Percentiles rank a stretch among this genome's conserved stretches.
These are phyloP conservation scores for Cathartes aura DNA, from an alignment of 2,113 vertebrate genomes.

Conservation along the genomic window DNA sequence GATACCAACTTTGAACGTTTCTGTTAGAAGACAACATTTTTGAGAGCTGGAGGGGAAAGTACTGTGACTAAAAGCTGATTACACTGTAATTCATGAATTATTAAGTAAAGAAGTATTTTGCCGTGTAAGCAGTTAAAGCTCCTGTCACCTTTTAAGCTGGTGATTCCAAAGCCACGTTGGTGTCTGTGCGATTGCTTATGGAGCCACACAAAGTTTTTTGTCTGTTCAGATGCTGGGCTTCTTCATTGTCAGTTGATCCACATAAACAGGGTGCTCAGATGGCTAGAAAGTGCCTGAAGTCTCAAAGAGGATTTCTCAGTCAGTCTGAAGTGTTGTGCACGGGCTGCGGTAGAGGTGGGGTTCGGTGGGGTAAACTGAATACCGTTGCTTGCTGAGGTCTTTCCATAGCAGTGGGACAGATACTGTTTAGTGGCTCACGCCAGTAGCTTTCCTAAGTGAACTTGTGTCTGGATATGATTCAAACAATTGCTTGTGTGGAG, in stretches of 20 bases:
- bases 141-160: not conserved
- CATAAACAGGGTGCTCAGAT: not conserved
- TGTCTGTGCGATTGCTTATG: not conserved
- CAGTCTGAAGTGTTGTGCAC: not conserved
- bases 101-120: not conserved
- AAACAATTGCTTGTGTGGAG: not conserved
- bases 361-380: not conserved
- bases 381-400: not conserved
- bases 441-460: not conserved
- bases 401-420: not conserved
- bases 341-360: not conserved
- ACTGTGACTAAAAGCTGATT: not conserved
- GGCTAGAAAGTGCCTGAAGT: not conserved
- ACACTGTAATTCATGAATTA: not conserved
- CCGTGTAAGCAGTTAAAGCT: not conserved
- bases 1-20: accelerated
- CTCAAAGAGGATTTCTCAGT: not conserved
- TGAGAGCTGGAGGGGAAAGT: not conserved
- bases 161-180: not conserved
- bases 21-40: not conserved
- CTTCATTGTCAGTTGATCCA: not conserved
- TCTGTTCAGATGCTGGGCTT: not conserved
- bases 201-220: not conserved
- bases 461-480: not conserved
- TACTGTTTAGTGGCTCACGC: not conserved